Evolutionary conservation across 1,140 invertebrate genomes (phyloP).

Genomic region (Listronotus oregonensis): DNA sequence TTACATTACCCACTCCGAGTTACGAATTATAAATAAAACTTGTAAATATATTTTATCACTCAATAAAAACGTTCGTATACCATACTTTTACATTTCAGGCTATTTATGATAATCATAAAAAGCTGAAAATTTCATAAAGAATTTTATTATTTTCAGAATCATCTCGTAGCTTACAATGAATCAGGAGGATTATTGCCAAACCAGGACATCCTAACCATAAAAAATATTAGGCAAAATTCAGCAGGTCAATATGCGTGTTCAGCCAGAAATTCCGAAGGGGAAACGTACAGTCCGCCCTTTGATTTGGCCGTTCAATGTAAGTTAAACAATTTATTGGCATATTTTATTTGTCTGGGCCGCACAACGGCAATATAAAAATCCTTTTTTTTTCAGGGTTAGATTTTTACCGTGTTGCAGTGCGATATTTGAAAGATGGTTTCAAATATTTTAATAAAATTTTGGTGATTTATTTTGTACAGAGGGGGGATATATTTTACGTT

Average conservation of each 20-base stretch:
- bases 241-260: constrained; percentile 69
- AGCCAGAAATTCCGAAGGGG: constrained; percentile 71
- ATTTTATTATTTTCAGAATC: constrained; percentile 54
- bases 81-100: neutral
- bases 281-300: constrained; percentile 66
- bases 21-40: too few relatives aligned
- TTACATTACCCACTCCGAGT: too few relatives aligned
- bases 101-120: neutral
- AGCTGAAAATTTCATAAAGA: neutral
- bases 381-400: too few relatives aligned
- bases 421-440: too few relatives aligned
- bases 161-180: constrained; percentile 61
- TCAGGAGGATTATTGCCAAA: constrained; percentile 62
- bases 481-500: too few relatives aligned
- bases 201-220: constrained; percentile 59
- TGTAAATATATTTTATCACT: too few relatives aligned
- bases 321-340: constrained; percentile 47
- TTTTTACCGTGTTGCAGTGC: too few relatives aligned
- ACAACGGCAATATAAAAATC: too few relatives aligned
- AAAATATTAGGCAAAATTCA: constrained; percentile 52
- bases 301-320: constrained; percentile 70
- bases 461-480: too few relatives aligned
- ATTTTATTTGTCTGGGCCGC: too few relatives aligned
- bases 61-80: too few relatives aligned
- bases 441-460: too few relatives aligned